These are phyloP conservation scores for Hypomecis atomaria DNA, from an alignment of 2,888 invertebrate genomes.

Conservation along the genomic window DNA sequence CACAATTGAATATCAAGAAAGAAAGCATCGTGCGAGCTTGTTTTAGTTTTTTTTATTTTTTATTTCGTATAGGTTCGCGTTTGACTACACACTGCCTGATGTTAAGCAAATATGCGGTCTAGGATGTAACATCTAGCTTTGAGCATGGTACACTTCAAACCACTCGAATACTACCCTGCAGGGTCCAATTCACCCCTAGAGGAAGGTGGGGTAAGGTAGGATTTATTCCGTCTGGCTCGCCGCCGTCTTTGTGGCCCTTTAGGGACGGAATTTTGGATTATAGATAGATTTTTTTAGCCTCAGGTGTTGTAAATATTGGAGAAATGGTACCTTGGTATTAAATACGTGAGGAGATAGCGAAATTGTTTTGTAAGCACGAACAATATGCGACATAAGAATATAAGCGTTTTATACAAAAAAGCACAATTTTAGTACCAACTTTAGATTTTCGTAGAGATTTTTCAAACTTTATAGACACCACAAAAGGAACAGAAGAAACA, in stretches of 20 bases:
- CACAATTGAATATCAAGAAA: too few species aligned
- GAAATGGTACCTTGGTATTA: constrained; percentile 1
- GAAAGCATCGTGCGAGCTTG: too few species aligned
- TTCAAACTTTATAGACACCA: too few species aligned
- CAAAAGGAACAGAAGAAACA: too few species aligned
- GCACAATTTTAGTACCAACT: neutral
- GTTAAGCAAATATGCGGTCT: too few species aligned
- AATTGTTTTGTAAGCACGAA: neutral
- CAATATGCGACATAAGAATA: neutral
- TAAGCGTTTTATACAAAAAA: neutral
- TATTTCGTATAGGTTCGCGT: too few species aligned
- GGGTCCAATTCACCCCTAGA: neutral
- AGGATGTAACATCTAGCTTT: too few species aligned
- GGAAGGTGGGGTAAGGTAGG: constrained; percentile 3
- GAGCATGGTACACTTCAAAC: too few species aligned
- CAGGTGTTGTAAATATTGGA: constrained; percentile 5
- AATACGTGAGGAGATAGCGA: neutral
- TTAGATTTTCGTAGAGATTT: too few species aligned
- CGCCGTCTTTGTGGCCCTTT: constrained; percentile 5
- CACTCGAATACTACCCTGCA: neutral
- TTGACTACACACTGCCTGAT: too few species aligned
- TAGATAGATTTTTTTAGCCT: constrained; percentile 12
- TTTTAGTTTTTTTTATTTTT: too few species aligned
- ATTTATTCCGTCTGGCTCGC: constrained; percentile 23
- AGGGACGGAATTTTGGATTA: constrained; percentile 8